Percentiles rank a stretch among this genome's conserved stretches.
Evolutionary conservation across 2,113 vertebrate species (phyloP).

Genomic region (Leucosticte australis): DNA sequence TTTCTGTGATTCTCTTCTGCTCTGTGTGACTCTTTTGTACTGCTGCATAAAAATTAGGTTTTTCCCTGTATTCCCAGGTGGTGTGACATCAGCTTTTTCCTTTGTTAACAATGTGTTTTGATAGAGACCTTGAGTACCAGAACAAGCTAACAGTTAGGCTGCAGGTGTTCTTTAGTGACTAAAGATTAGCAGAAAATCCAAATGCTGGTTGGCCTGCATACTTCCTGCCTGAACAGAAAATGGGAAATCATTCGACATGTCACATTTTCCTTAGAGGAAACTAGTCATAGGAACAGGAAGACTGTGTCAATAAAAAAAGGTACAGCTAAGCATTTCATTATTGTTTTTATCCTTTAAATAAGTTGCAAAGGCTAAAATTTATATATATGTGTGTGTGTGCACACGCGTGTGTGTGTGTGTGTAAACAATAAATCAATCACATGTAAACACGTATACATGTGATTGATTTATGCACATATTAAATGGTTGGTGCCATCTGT

Average conservation of each 20-base stretch:
- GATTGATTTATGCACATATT: background rate
- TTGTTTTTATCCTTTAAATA: conserved; percentile 65
- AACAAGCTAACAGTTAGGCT: background rate
- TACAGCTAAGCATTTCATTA: conserved; percentile 41
- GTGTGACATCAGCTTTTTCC: background rate
- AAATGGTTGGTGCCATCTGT: background rate
- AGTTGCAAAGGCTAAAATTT: background rate
- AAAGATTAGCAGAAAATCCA: conserved; percentile 47
- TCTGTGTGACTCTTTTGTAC: background rate
- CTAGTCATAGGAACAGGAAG: conserved; percentile 74
- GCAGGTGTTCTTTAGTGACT: conserved; percentile 66
- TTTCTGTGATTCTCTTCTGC: background rate
- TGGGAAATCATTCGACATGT: conserved; percentile 72
- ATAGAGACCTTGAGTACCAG: conserved; percentile 12
- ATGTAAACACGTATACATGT: rapidly evolving
- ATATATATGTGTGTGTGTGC: rapidly evolving
- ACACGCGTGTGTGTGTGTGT: too few relatives aligned
- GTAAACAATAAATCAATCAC: too few relatives aligned
- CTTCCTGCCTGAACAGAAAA: conserved; percentile 74
- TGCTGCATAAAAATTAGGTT: background rate
- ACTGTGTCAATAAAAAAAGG: conserved; percentile 66
- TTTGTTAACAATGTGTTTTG: conserved; percentile 48
- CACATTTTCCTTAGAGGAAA: conserved; percentile 79
- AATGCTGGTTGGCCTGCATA: conserved; percentile 36
- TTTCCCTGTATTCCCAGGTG: background rate